Base-by-base conservation (phyloP, 2,113 vertebrate species). In the Lates calcarifer region DNA sequence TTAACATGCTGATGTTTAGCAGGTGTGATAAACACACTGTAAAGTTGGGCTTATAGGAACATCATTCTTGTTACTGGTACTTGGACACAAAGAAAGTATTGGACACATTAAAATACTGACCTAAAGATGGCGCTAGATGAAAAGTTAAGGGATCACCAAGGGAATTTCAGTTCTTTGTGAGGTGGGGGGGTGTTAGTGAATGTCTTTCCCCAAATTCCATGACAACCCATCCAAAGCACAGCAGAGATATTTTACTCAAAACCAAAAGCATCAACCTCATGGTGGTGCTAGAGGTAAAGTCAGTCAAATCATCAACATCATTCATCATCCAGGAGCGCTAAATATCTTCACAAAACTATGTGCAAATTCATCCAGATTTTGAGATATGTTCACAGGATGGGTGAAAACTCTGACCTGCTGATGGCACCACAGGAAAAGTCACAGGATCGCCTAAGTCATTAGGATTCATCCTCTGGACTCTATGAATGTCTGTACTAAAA, bases 101-200 rank as follows among this genome's bases (percentile, higher is more conserved):
- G 20, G 4, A 20, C 18, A 47, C 2, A 26, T n/a, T 26, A 0
- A 26, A 41, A 63, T 41, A 39, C 1, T 41, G 22, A 66, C 26
- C 18, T 24, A 7, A 68, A n/a, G 79, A 65, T 60, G 28, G n/a
- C 0, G 0, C 28, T n/a, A 24, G 6, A 68, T 14, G 3, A 26
- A 20, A 73, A 33, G 22, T 1, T 28, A 55, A 18, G 10, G 1
- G 13, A 67, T 73, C 8, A 60, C 10, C 24, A 13, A 31, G 33
- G 11, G 47, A 18, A 18, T 12, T 29, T 61, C 13, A 39, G 4
- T 22, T 20, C 39, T 28, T 35, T 53, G 28, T 4, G 9, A 35
- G 6, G 33, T 6, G 5, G 6, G 33, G 11, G 5, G 6, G 15
- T n/a, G 0, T 4, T n/a, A n/a, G 5, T 0, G 14, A 31, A 43